Evolutionary conservation across 2,797 vertebrate species (phyloP).

Genomic region (Rhinophrynus dorsalis): DNA sequence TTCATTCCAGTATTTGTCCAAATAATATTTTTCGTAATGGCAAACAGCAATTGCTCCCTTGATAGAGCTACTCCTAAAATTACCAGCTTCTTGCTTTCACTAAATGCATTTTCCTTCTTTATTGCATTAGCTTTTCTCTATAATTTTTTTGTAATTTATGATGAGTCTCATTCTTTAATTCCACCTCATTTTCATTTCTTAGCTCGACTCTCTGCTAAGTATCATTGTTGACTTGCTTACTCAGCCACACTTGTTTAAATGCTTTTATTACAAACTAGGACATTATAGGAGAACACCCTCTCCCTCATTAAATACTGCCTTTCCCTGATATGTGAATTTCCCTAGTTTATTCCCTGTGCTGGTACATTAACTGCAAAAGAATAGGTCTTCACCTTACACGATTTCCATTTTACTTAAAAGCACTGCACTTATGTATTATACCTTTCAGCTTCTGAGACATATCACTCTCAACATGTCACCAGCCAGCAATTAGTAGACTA

Average conservation of each 20-base stretch:
- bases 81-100: too few species aligned
- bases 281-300: background rate
- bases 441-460: background rate
- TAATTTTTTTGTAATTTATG: too few species aligned
- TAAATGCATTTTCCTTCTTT: too few species aligned
- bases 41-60: too few species aligned
- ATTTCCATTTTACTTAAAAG: background rate
- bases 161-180: too few species aligned
- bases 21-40: too few species aligned
- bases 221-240: background rate
- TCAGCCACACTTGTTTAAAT: background rate
- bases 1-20: too few species aligned
- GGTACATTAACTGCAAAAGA: slow-evolving; percentile 1
- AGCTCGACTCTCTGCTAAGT: too few species aligned
- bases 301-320: background rate
- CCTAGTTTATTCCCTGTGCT: background rate
- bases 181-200: too few species aligned
- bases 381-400: slow-evolving; percentile 1
- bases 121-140: too few species aligned
- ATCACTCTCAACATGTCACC: background rate
- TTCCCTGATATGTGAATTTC: background rate
- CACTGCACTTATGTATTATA: background rate
- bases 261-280: background rate
- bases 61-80: too few species aligned
- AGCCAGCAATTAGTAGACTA: background rate